A percentile compares a stretch with the other conserved stretches of the same genome.
Conservation (phyloP, 2,113 vertebrate species). For the Sturnira hondurensis region DNA sequence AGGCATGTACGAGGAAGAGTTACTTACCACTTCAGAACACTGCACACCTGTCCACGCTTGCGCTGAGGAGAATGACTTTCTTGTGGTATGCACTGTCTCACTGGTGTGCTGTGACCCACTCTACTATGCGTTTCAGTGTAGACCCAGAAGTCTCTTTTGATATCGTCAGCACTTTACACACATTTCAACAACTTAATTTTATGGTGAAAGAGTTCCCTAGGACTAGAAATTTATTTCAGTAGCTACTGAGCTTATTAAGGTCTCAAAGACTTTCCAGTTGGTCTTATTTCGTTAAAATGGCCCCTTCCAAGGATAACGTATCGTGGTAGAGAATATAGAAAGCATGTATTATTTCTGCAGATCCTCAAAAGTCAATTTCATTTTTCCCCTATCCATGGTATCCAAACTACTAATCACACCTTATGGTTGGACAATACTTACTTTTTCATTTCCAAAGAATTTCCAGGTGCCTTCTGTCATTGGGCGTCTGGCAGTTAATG, state of each 20-base stretch:
- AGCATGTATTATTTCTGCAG: not conserved
- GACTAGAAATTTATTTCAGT: not conserved
- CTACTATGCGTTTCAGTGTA: not conserved
- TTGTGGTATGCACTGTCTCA: not conserved
- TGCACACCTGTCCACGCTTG: not conserved
- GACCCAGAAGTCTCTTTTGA: not conserved
- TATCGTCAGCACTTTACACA: accelerated
- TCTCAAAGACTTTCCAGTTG: not conserved
- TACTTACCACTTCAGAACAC: not conserved
- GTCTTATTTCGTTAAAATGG: not conserved
- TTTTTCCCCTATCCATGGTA: not conserved
- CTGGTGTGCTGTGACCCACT: not conserved
- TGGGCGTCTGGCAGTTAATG: not conserved
- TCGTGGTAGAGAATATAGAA: not conserved
- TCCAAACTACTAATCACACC: not conserved
- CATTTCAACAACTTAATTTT: not conserved
- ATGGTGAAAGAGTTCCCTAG: not conserved
- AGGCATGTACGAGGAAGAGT: not conserved
- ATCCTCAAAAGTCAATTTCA: not conserved
- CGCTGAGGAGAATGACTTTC: not conserved
- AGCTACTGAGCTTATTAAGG: not conserved
- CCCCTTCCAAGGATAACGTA: not conserved
- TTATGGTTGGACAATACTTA: not conserved
- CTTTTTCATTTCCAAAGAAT: not conserved
- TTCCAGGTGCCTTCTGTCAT: not conserved